Conservation (phyloP, 2,888 invertebrate species). For the Eugnorisma glareosa region DNA sequence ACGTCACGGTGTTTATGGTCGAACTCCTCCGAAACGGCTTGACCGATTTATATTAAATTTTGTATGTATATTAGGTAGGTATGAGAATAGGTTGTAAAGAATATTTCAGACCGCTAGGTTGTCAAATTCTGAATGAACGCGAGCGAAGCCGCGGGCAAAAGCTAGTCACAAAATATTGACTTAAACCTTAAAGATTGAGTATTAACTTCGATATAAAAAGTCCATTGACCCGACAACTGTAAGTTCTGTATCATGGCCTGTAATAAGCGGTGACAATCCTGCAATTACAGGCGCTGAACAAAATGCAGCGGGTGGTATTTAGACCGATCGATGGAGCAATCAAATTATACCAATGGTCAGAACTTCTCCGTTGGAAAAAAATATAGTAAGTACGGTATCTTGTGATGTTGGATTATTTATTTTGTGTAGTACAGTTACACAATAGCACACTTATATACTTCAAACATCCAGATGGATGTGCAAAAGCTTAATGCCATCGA, state of each 20-base stretch:
- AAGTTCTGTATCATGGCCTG: slow-evolving; percentile 30
- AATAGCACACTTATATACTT: neutral
- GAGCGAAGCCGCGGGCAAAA: too few relatives aligned
- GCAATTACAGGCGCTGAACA: slow-evolving; percentile 42
- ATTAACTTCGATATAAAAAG: slow-evolving; percentile 11
- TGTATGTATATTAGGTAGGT: too few relatives aligned
- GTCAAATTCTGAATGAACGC: too few relatives aligned
- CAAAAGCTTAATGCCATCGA: neutral
- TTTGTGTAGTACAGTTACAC: neutral
- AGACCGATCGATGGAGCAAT: slow-evolving; percentile 47
- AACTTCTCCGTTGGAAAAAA: slow-evolving; percentile 21
- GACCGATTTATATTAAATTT: too few relatives aligned
- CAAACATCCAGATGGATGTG: neutral
- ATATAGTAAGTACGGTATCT: neutral
- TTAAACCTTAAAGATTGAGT: neutral
- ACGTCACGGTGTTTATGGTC: too few relatives aligned
- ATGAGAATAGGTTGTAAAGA: too few relatives aligned
- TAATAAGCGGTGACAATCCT: slow-evolving; percentile 44
- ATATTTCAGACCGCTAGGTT: too few relatives aligned
- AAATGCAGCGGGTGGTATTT: slow-evolving; percentile 34
- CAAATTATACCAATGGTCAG: slow-evolving; percentile 24
- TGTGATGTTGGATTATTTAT: neutral
- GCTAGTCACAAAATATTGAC: too few relatives aligned
- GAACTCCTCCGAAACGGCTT: too few relatives aligned
- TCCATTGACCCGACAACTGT: slow-evolving; percentile 20